Evolutionary conservation across 2,113 vertebrate species (phyloP), one percentile per base, ranked within the genome.

Genomic region (Gobius niger): DNA sequence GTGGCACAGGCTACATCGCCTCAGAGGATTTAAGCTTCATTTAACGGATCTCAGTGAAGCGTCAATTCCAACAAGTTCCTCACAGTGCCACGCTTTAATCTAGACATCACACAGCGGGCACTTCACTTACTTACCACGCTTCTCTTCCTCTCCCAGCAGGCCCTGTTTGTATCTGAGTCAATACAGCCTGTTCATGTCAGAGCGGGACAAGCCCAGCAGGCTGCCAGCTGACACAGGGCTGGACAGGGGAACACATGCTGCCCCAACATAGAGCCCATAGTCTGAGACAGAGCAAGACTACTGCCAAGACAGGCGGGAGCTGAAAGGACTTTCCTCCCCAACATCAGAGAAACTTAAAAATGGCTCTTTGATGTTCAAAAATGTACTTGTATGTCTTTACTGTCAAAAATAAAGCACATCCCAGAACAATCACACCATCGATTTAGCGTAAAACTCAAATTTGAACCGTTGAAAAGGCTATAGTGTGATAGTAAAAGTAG

Each of bases 221-320:
- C 68, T 56, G 69, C 61, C 73, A 59, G 63, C 78, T 83, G 70
- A 77, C 73, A 67, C 46, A 41, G 74, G 63, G 84, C 66, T 74
- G 65, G 85, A 65, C 57, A 61, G 73, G 81, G 85, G n/a, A 80
- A 80, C 78, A 73, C 67, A 70, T 40, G 75, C 67, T 61, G 82
- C 72, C 47, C 3, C 3, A 3, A 47, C 63, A 63, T 24, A 73
- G 65, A 78, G 75, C 77, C 82, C 73, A 72, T 42, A 76, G 67
- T 68, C 76, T 64, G 60, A 81, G 44, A 69, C 73, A 14, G 6
- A 47, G 0, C n/a, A 51, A 49, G 10, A 68, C 59, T 40, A 0
- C 69, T 68, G 77, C 82, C 84, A 87, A 89, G 77, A 82, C 75
- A 50, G 72, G 50, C 24, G 24, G 41, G 57, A 60, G 13, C 66